A percentile compares a stretch with the other conserved stretches of the same genome.
Conservation (phyloP, 2,888 invertebrate species). For the Eudemis profundana region DNA sequence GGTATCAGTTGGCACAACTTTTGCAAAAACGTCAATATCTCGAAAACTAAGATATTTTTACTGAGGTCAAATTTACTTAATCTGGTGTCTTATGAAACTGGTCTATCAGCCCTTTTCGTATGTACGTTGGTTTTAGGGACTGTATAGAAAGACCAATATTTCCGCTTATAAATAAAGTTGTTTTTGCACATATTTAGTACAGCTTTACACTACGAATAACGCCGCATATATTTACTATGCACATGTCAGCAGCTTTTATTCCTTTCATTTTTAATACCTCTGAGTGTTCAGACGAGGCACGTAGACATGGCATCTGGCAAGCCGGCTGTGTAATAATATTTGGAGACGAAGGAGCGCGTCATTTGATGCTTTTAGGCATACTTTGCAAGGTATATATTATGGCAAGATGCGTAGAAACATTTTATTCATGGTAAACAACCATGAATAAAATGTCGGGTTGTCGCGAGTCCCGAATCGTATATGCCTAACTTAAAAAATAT, state of each 20-base stretch:
- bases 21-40: too few relatives aligned
- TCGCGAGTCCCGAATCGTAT: slow-evolving; percentile 2
- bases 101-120: too few relatives aligned
- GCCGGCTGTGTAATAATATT: slow-evolving; percentile 41
- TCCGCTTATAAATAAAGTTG: too few relatives aligned
- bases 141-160: too few relatives aligned
- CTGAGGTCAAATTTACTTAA: too few relatives aligned
- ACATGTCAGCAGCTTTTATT: slow-evolving; percentile 23
- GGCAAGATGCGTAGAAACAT: slow-evolving; percentile 32
- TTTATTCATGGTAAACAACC: too few relatives aligned
- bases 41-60: too few relatives aligned
- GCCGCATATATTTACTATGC: slow-evolving; percentile 19
- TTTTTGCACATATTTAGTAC: not conserved
- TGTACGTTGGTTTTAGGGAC: too few relatives aligned
- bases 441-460: slow-evolving; percentile 40
- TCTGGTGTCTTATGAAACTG: too few relatives aligned
- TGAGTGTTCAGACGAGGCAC: slow-evolving; percentile 39
- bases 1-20: too few relatives aligned
- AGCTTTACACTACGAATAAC: not conserved
- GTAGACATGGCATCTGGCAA: slow-evolving; percentile 40
- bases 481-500: slow-evolving; percentile 30
- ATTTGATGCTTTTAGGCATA: slow-evolving; percentile 43
- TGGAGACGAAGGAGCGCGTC: slow-evolving; percentile 36
- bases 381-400: slow-evolving; percentile 41
- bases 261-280: slow-evolving; percentile 41